phyloP scores from a whole-genome alignment of 1,140 invertebrate species.

The Tetraneura akinire region DNA sequence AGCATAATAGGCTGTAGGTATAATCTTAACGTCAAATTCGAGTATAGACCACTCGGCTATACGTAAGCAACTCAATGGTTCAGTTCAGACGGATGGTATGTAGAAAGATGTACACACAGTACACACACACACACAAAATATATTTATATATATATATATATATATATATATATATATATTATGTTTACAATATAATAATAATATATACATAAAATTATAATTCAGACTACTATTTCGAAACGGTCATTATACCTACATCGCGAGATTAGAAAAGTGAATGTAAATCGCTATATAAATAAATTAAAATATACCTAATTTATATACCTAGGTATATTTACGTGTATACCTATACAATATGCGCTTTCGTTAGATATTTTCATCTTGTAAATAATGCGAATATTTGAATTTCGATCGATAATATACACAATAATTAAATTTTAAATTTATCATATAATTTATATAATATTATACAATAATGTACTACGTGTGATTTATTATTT shows the following conservation, averaged over 20 bases:
- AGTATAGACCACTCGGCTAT: conserved; percentile 23
- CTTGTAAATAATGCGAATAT: neutral
- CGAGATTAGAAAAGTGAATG: conserved; percentile 43
- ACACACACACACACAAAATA: neutral
- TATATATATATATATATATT: conserved; percentile 3
- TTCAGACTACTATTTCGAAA: conserved; percentile 41
- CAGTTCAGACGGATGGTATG: neutral
- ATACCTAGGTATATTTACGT: too few species aligned
- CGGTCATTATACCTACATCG: conserved; percentile 8
- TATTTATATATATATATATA: neutral
- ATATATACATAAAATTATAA: neutral
- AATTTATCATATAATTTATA: too few species aligned
- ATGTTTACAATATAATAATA: neutral
- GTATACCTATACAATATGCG: too few species aligned
- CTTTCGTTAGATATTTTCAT: conserved; percentile 34
- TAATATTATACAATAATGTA: too few species aligned
- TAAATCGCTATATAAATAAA: neutral
- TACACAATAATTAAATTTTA: too few species aligned
- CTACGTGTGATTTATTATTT: too few species aligned
- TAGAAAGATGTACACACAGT: conserved; percentile 28
- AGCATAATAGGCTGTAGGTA: conserved; percentile 29
- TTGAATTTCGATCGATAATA: too few species aligned
- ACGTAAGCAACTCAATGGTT: conserved; percentile 21
- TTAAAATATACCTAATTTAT: too few species aligned
- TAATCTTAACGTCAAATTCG: conserved; percentile 50